Conservation (phyloP, 2,113 vertebrate genomes). For the Nansenia antarctica region DNA sequence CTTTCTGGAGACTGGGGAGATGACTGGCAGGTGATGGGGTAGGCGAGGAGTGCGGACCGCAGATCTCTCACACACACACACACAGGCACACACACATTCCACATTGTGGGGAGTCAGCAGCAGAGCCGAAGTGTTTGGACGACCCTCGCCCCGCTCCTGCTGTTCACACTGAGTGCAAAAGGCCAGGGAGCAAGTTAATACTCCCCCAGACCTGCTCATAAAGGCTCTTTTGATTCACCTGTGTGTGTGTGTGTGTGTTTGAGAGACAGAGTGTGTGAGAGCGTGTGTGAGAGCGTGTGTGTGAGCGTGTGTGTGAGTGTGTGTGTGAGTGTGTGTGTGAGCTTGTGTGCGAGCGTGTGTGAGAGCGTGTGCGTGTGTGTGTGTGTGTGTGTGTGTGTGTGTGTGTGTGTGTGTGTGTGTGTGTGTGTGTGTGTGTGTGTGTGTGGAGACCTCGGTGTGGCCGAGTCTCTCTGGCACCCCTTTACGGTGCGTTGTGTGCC, state of each 20-base stretch:
- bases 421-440: too few species aligned
- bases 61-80: slow-evolving; percentile 17
- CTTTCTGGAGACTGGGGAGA: not conserved
- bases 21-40: not conserved
- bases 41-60: not conserved
- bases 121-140: slow-evolving; percentile 5
- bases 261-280: too few species aligned
- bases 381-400: too few species aligned
- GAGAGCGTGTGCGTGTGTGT: too few species aligned
- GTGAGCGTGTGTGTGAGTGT: too few species aligned
- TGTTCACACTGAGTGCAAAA: slow-evolving; percentile 27
- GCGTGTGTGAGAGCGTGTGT: too few species aligned
- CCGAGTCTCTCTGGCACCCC: slow-evolving; percentile 43
- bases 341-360: too few species aligned
- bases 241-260: too few species aligned
- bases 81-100: not conserved
- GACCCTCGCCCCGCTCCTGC: slow-evolving; percentile 3
- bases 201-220: slow-evolving; percentile 38
- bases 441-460: too few species aligned
- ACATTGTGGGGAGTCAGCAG: slow-evolving; percentile 8
- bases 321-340: too few species aligned
- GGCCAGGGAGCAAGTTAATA: slow-evolving; percentile 33
- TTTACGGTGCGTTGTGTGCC: slow-evolving; percentile 36
- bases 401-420: too few species aligned
- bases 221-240: slow-evolving; percentile 65